Evolutionary conservation across 1,140 invertebrate genomes (phyloP), one percentile per base, ranked within the genome.

Genomic region (Hylaeus volcanicus): DNA sequence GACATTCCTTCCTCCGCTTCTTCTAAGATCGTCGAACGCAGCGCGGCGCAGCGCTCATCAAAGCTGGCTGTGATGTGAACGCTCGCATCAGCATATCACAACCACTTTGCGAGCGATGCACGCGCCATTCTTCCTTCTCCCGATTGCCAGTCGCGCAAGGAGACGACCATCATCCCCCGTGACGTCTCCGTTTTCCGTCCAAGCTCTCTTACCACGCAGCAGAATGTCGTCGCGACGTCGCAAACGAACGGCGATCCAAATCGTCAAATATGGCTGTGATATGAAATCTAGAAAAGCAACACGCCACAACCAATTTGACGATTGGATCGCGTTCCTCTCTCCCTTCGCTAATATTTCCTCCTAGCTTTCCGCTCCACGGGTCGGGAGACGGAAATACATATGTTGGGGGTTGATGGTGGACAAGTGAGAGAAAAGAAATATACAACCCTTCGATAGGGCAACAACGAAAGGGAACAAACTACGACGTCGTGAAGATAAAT

Each of bases 231-330:
- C 26, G 15, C 41, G 37, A 39, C 74, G 91, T 87, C 82, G 91
- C 80, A 86, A 87, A 90, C 43, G 90, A 92, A 93, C 92, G 84
- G 90, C 92, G 93, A 94, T 94, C 94, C 92, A 96, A 96, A 95
- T 96, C 96, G 96, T 96, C 96, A 96, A 96, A 96, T 96, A 96
- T 96, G 96, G 96, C 96, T 97, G 96, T 97, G 97, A 97, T 97
- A 97, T 97, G 96, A 95, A 91, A 93, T 90, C 92, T 81, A 91
- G 89, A 92, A 82, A 91, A 89, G 88, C 93, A 94, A 96, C 96
- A 96, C 95, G 96, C 95, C 96, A 96, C 96, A 96, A 95, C 95
- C 96, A 96, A 95, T 96, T 96, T 97, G 95, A 96, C 95, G 94
- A 94, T 91, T 92, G 91, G 92, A 94, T 93, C 93, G 92, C 86